A percentile compares a stretch with the other conserved stretches of the same genome.
These are phyloP conservation scores for Achlya flavicornis DNA, from an alignment of 2,888 invertebrate species.

Conservation along the genomic window DNA sequence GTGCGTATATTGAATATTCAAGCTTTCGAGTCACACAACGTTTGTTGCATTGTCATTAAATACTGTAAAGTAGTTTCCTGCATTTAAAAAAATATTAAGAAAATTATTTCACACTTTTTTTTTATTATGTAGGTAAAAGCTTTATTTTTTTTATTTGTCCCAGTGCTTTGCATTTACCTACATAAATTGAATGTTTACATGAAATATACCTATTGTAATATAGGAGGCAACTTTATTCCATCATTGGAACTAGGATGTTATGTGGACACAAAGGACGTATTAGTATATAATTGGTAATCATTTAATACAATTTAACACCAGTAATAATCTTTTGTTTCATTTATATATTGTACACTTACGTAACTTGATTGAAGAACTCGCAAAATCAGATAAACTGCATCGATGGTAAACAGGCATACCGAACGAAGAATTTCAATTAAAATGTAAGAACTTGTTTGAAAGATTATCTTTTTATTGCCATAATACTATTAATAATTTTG, in stretches of 20 bases:
- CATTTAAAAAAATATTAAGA: not conserved
- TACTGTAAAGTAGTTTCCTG: not conserved
- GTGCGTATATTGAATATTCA: conserved; percentile 61
- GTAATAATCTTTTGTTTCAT: conserved; percentile 55
- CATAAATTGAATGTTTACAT: not conserved
- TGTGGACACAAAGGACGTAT: conserved; percentile 50
- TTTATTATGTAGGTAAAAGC: not conserved
- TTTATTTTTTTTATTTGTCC: not conserved
- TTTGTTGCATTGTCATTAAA: conserved; percentile 44
- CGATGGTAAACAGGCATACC: too few relatives aligned
- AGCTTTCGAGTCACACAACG: conserved; percentile 60
- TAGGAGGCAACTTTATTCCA: conserved; percentile 1
- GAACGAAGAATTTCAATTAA: too few relatives aligned
- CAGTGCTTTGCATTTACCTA: conserved; percentile 2
- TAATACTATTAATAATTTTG: not conserved
- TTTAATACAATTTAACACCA: conserved; percentile 77
- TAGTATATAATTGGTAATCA: conserved; percentile 59
- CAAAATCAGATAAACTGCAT: conserved; percentile 17
- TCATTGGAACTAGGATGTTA: conserved; percentile 25
- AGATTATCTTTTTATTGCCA: not conserved
- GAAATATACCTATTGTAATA: not conserved
- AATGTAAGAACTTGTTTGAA: too few relatives aligned
- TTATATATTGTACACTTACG: conserved; percentile 22
- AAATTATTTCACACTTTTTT: not conserved
- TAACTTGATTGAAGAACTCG: not conserved